Base-by-base conservation (phyloP, 2,113 vertebrate genomes). In the Sturnira hondurensis region DNA sequence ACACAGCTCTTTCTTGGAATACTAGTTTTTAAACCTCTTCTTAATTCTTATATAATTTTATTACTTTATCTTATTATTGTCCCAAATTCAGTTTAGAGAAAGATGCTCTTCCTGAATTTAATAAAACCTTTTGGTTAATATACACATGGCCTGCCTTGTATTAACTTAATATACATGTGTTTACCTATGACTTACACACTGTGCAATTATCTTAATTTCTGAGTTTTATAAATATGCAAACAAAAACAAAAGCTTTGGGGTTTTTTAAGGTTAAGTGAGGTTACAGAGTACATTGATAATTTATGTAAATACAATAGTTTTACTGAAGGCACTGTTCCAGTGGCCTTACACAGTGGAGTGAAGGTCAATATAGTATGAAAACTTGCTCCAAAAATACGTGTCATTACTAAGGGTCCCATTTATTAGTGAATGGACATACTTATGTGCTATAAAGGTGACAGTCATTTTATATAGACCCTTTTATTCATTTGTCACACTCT, bases 201-300 rank as follows among this genome's bases (percentile, higher is more conserved):
- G 9, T 61, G 10, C 65, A 26, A 1, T 54, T 52, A 7, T 92
- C n/a, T 87, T 56, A 96, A 47, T 95, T 50, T 16, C 33, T 24
- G 78, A 52, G 14, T 87, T 86, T 96, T 92, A 82, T 86, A 45
- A 73, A n/a, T 43, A 67, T n/a, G 1, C 33, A 83, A 56, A 87
- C 31, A 83, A 82, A 92, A 89, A 4, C 9, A 84, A 89, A 63
- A 74, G 5, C 7, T 26, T 12, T 61, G 41, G 19, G 7, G 33
- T 41, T 92, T 86, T 95, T 80, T 76, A 86, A 90, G n/a, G 15
- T 47, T 80, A 93, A 85, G 56, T 63, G 36, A 76, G 80, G 9
- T 58, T 76, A 31, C 16, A 50, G 43, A 88, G 43, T 24, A 2
- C 38, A 89, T 24, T 3, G 7, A 43, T 84, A 36, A 86, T 9